Base-by-base conservation (phyloP, 2,797 vertebrate species). In the Semaprochilodus insignis region DNA sequence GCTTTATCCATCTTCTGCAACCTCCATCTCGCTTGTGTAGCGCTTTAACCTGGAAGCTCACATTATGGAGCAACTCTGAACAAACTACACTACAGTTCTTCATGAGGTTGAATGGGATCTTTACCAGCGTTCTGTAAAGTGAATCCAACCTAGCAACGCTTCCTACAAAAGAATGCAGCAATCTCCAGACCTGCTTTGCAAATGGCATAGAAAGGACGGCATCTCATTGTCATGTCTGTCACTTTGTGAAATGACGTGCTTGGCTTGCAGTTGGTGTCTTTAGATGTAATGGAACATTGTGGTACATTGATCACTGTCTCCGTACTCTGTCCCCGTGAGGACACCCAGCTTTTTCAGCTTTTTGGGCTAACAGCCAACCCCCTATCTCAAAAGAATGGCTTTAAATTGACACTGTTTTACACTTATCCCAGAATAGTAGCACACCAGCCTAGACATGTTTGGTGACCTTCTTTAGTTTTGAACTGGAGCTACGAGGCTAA, bases 191-290 rank as follows among this genome's bases (percentile, higher is more conserved):
- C 13, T 57, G 51, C 51, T 55, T 74, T 55, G 27, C 27, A 8
- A 34, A 59, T n/a, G 31, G 21, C 60, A 55, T 60, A 60, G 31
- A 52, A 40, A 1, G 72, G 74, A 48, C 17, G 34, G 57, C 44
- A 16, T 75, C 34, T 75, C 57, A 17, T 7, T 74, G 52, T 74
- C 55, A n/a, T 40, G 60, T 19, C 55, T 40, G 73, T 36, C 51
- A 60, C 10, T 23, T 40, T 36, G 73, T 36, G n/a, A 60, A 60
- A 40, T 75, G 16, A 34, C 60, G 57, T 75, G 74, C 34, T 60
- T 31, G 74, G 48, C 52, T 25, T 60, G 55, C 57, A 57, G 6
- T 72, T 6, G 23, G 51, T n/a, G 27, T 57, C 52, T 57, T 74
- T 74, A n/a, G 15, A 44, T 44, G 36, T 62, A 44, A 62, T 60